Base-by-base conservation (phyloP, 1,140 invertebrate species). In the Heliconius himera region DNA sequence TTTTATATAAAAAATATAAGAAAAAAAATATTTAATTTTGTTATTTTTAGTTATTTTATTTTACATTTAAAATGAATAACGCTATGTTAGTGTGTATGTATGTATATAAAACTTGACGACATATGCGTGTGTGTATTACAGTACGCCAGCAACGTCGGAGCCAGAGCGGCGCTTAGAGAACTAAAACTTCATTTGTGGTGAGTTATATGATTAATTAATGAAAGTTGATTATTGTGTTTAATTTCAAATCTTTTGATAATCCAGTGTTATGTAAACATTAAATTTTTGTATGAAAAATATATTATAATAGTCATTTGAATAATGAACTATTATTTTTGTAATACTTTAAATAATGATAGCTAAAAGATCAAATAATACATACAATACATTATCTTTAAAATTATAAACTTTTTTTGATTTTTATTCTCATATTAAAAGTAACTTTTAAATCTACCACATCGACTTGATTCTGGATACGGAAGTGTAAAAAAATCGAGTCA, bases 61-160 rank as follows among this genome's bases (percentile, higher is more conserved):
- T 5, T 0, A 46, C 41, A 38, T 76, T 70, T 73, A 51, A 73
- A 84, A 82, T 84, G 86, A 87, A 85, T 82, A 81, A 87, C 85
- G 82, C 81, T 84, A 81, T 46, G 49, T 56, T 20, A 29, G 18
- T 79, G 60, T 85, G 74, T 85, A 80, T 88, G 78, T 86, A 60
- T 86, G 83, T 87, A 86, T 81, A 85, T 83, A 87, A 82, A 78
- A 86, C 83, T 82, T 90, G 83, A 88, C 87, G 79, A 85, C 87
- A 81, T 87, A 84, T 90, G 83, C 87, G 87, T 92, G 88, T 93
- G 86, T 93, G 89, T 81, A 88, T 94, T 94, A 77, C 94, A 95
- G 94, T 95, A 95, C 94, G 94, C 94, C 94, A 94, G 88, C 93
- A 93, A 87, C 92, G 94, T 84, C 93, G 93, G 89, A 94, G 93